Evolutionary conservation across 2,888 invertebrate genomes (phyloP).

Genomic region (Carcina quercana): DNA sequence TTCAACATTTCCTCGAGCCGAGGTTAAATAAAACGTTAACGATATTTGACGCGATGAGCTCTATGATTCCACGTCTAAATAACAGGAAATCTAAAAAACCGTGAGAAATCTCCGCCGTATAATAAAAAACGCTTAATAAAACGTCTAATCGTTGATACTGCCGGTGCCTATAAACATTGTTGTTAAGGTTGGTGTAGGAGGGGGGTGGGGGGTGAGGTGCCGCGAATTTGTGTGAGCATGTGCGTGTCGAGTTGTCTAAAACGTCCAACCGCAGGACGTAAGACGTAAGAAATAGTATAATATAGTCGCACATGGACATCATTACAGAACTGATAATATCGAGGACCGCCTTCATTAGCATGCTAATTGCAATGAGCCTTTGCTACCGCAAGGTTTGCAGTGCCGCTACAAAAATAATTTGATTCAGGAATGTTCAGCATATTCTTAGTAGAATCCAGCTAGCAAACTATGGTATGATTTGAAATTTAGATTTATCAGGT

Average conservation of each 20-base stretch:
- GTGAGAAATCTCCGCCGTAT: slow-evolving; percentile 52
- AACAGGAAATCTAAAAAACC: slow-evolving; percentile 71
- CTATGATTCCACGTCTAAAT: slow-evolving; percentile 42
- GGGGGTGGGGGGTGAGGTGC: background rate
- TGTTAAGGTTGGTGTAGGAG: background rate
- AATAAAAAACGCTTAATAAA: slow-evolving; percentile 4
- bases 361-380: slow-evolving; percentile 50
- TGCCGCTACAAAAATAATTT: too few relatives aligned
- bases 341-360: slow-evolving; percentile 63
- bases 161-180: slow-evolving; percentile 1
- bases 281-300: slow-evolving; percentile 52
- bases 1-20: slow-evolving; percentile 42
- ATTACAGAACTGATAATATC: slow-evolving; percentile 68
- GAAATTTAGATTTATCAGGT: too few relatives aligned
- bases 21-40: slow-evolving; percentile 54
- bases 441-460: too few relatives aligned
- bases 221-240: slow-evolving; percentile 23
- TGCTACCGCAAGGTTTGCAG: too few relatives aligned
- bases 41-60: slow-evolving; percentile 51
- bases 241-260: slow-evolving; percentile 38
- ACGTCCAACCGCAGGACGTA: slow-evolving; percentile 32
- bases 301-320: slow-evolving; percentile 59
- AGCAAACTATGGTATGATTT: too few relatives aligned
- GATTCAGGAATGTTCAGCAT: too few relatives aligned
- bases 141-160: slow-evolving; percentile 6